phyloP scores from a whole-genome alignment of 2,113 vertebrate species.

The Andinoacara biseriatus region DNA sequence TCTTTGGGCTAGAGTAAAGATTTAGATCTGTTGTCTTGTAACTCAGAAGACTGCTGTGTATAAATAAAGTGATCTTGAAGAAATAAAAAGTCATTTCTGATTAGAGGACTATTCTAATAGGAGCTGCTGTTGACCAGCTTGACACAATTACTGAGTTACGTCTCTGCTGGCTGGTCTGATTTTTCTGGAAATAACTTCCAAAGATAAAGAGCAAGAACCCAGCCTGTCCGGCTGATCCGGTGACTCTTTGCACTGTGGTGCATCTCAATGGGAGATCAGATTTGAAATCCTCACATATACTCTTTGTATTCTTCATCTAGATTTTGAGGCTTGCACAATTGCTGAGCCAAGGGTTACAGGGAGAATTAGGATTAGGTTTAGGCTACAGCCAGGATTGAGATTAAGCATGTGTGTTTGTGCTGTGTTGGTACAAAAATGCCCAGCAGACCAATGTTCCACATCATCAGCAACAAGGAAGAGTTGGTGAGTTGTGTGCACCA shows the following conservation, averaged over 20 bases:
- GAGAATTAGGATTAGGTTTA: constrained; percentile 45
- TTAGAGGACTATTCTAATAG: constrained; percentile 21
- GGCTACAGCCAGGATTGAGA: constrained; percentile 15
- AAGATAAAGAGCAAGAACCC: constrained; percentile 17
- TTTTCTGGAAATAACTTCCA: constrained; percentile 35
- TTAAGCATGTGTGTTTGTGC: background rate
- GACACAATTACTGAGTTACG: constrained; percentile 29
- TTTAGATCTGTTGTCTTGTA: no score
- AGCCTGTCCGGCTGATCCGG: background rate
- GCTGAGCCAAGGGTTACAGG: constrained; percentile 14
- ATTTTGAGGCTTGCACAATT: background rate
- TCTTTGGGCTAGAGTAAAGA: no score
- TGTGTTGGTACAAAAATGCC: background rate
- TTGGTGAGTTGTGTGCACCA: background rate
- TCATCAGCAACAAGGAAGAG: background rate
- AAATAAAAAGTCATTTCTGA: constrained; percentile 27
- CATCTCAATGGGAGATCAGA: background rate
- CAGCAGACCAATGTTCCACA: rapidly evolving
- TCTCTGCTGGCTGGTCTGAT: constrained; percentile 34
- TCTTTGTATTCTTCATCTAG: background rate
- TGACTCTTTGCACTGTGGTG: constrained; percentile 6
- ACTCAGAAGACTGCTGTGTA: background rate
- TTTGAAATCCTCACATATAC: background rate
- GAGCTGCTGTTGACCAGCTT: constrained; percentile 36
- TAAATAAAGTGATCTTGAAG: background rate